A percentile compares a stretch with the other conserved stretches of the same genome.
These are phyloP conservation scores for Agrenia bidenticulata DNA, from an alignment of 2,888 invertebrate genomes.

Conservation along the genomic window DNA sequence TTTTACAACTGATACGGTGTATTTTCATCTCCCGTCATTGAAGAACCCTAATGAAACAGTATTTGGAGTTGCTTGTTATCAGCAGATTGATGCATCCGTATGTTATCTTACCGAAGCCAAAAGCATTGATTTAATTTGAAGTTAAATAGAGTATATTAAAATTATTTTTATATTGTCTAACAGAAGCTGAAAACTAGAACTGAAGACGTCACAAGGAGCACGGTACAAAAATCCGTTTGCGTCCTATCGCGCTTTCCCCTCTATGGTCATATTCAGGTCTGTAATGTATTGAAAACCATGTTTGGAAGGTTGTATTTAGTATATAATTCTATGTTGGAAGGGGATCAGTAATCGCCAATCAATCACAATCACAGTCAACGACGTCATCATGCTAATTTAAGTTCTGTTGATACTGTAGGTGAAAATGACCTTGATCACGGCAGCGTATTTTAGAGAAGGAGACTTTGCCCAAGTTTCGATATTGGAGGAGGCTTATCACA, in stretches of 20 bases:
- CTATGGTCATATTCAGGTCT: conserved; percentile 88
- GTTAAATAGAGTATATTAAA: conserved; percentile 12
- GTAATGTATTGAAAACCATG: conserved; percentile 44
- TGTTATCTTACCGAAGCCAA: neutral
- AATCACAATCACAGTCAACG: neutral
- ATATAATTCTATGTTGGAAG: neutral
- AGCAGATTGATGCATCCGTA: conserved; percentile 94
- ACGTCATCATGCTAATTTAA: too few relatives aligned
- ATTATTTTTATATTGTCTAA: conserved; percentile 5
- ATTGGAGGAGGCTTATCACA: conserved; percentile 86
- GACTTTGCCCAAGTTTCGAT: conserved; percentile 86
- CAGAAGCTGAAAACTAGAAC: conserved; percentile 88
- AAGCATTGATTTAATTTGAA: neutral
- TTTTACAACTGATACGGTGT: conserved; percentile 90
- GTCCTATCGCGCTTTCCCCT: conserved; percentile 86
- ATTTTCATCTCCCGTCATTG: conserved; percentile 89
- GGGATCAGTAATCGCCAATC: neutral
- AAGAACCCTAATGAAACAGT: conserved; percentile 80
- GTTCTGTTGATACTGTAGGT: conserved; percentile 54
- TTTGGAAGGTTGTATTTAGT: neutral
- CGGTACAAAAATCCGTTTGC: conserved; percentile 97
- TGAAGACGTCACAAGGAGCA: conserved; percentile 93
- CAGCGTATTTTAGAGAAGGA: conserved; percentile 94
- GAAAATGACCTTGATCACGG: conserved; percentile 92
- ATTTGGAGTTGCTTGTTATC: conserved; percentile 95